These are phyloP conservation scores for Hybos culiciformis DNA, from an alignment of 2,888 invertebrate genomes.

Conservation along the genomic window DNA sequence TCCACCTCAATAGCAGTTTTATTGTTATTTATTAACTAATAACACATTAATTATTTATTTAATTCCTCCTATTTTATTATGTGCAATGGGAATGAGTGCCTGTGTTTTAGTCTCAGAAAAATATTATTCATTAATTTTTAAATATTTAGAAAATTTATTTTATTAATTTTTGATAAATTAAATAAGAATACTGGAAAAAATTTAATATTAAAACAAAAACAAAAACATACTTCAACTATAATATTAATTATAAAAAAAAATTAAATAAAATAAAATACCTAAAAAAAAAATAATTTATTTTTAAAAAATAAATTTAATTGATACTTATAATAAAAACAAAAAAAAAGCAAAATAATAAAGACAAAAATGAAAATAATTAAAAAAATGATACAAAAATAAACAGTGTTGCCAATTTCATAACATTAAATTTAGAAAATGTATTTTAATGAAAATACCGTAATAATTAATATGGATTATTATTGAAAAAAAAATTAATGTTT, in stretches of 20 bases:
- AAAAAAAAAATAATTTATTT: background rate
- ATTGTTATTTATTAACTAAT: conserved; percentile 15
- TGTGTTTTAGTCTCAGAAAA: conserved; percentile 19
- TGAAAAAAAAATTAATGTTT: too few relatives aligned
- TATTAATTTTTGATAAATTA: conserved; percentile 10
- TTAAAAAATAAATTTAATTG: background rate
- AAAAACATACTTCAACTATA: background rate
- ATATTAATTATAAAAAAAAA: conserved; percentile 7
- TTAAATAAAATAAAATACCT: background rate
- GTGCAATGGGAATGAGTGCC: conserved; percentile 21
- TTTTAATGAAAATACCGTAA: too few relatives aligned
- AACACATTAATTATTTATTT: conserved; percentile 14
- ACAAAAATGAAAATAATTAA: background rate
- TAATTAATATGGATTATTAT: too few relatives aligned
- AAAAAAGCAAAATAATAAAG: background rate
- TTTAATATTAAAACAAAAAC: conserved; percentile 4
- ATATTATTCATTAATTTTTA: conserved; percentile 16
- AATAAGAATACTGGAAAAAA: conserved; percentile 12
- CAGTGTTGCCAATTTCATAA: too few relatives aligned
- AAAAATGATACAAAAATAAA: background rate
- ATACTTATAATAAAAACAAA: background rate
- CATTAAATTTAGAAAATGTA: too few relatives aligned
- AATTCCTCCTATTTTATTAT: conserved; percentile 12
- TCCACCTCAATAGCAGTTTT: conserved; percentile 34
- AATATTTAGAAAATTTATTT: conserved; percentile 13